Evolutionary conservation across 1,140 invertebrate species (phyloP).

Genomic region (Calephelis nemesis): DNA sequence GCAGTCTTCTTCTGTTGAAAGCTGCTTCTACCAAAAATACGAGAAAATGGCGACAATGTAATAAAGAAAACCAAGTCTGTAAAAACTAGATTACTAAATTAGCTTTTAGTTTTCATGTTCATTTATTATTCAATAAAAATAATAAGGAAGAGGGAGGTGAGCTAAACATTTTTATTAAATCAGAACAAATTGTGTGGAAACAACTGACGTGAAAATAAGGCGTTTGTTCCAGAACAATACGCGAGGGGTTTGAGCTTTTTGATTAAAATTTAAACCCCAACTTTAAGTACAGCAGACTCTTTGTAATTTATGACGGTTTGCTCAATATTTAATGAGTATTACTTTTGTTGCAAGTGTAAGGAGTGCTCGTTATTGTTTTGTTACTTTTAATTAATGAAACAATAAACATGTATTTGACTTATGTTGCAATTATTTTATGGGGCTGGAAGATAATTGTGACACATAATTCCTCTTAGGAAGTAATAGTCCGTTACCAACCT

Average conservation of each 20-base stretch:
- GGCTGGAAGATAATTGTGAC: too few species aligned
- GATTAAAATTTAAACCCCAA: conserved; percentile 72
- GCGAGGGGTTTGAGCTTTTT: conserved; percentile 55
- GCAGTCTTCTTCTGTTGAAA: too few species aligned
- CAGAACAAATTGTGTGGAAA: conserved; percentile 48
- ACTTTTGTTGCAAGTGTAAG: conserved; percentile 54
- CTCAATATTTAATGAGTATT: conserved; percentile 66
- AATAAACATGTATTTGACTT: not conserved
- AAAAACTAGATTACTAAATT: too few species aligned
- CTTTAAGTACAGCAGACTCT: conserved; percentile 58
- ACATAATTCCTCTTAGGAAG: too few species aligned
- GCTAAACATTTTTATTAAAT: conserved; percentile 33
- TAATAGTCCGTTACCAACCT: too few species aligned
- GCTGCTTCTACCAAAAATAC: too few species aligned
- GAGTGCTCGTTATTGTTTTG: conserved; percentile 30
- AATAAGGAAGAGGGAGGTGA: too few species aligned
- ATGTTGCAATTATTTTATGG: too few species aligned
- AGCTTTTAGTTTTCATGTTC: too few species aligned
- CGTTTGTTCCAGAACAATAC: conserved; percentile 60
- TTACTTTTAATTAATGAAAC: conserved; percentile 1
- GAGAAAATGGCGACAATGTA: too few species aligned
- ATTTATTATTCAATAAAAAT: too few species aligned
- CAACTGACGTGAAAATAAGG: conserved; percentile 17
- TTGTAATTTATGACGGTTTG: conserved; percentile 61
- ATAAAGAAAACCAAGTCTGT: too few species aligned